phyloP scores from a whole-genome alignment of 2,888 invertebrate genomes.

The Eupithecia pulchellata region DNA sequence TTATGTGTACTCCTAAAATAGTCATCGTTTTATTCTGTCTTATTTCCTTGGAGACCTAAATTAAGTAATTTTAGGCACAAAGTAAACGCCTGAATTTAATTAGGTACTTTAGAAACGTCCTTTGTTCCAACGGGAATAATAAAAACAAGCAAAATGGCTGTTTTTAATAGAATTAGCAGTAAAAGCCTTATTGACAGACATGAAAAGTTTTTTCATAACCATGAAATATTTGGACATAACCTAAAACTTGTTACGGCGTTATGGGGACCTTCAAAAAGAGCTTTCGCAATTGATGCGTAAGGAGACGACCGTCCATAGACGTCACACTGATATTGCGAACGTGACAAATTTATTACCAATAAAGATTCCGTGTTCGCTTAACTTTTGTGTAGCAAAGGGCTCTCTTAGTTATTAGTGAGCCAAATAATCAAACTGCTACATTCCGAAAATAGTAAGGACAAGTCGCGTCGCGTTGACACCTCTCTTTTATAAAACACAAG shows the following conservation, averaged over 20 bases:
- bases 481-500: slow-evolving; percentile 6
- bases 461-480: slow-evolving; percentile 46
- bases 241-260: slow-evolving; percentile 5
- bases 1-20: background rate
- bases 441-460: slow-evolving; percentile 55
- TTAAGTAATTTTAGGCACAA: slow-evolving; percentile 26
- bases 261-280: slow-evolving; percentile 12
- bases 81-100: slow-evolving; percentile 25
- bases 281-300: slow-evolving; percentile 2
- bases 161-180: slow-evolving; percentile 35
- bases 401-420: slow-evolving; percentile 7
- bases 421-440: slow-evolving; percentile 31
- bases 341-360: background rate
- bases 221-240: slow-evolving; percentile 23
- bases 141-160: slow-evolving; percentile 26
- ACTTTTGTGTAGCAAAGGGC: background rate
- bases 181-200: slow-evolving; percentile 33
- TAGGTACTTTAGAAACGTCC: slow-evolving; percentile 22
- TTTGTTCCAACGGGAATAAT: slow-evolving; percentile 26
- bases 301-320: background rate
- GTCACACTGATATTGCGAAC: background rate
- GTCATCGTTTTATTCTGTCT: background rate
- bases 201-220: slow-evolving; percentile 35
- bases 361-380: background rate
- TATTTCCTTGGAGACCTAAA: slow-evolving; percentile 26